Conservation (phyloP, 1,140 invertebrate species). For the Phortica variegata region DNA sequence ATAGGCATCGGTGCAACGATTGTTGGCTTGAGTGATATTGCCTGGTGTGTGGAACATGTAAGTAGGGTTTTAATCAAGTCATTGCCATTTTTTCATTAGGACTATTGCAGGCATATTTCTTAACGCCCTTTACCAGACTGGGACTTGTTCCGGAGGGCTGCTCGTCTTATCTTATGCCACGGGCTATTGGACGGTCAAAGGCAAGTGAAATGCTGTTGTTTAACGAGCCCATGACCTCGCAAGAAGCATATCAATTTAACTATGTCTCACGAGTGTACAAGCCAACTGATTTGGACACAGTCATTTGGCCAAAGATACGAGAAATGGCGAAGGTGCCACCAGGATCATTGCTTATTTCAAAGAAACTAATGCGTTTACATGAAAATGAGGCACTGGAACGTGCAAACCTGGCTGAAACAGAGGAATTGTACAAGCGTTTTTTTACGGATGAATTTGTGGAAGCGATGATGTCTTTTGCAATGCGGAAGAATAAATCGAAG, state of each 20-base stretch:
- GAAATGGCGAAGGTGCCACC: conserved; percentile 34
- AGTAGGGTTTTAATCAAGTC: neutral
- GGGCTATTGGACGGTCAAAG: conserved; percentile 74
- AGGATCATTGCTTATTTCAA: conserved; percentile 30
- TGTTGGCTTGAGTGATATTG: conserved; percentile 81
- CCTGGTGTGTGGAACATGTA: conserved; percentile 79
- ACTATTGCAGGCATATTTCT: conserved; percentile 73
- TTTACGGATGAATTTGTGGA: conserved; percentile 31
- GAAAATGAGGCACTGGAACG: conserved; percentile 20
- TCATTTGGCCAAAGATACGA: conserved; percentile 39
- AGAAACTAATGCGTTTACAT: conserved; percentile 25
- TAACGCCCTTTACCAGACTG: conserved; percentile 80
- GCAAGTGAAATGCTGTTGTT: conserved; percentile 81
- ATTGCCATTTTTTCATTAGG: neutral
- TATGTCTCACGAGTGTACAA: conserved; percentile 58
- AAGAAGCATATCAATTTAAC: conserved; percentile 72
- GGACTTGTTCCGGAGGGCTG: conserved; percentile 85
- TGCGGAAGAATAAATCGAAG: conserved; percentile 33
- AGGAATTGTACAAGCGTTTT: conserved; percentile 23
- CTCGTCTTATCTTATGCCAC: conserved; percentile 82
- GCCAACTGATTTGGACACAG: conserved; percentile 20
- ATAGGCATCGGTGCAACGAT: conserved; percentile 87
- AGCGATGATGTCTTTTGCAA: conserved; percentile 34
- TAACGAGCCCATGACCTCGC: conserved; percentile 75
- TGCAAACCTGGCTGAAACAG: conserved; percentile 28